Percentiles rank a stretch among this genome's conserved stretches.
These are phyloP conservation scores for Marcusenius ussheri DNA, from an alignment of 2,113 vertebrate genomes.

Conservation along the genomic window DNA sequence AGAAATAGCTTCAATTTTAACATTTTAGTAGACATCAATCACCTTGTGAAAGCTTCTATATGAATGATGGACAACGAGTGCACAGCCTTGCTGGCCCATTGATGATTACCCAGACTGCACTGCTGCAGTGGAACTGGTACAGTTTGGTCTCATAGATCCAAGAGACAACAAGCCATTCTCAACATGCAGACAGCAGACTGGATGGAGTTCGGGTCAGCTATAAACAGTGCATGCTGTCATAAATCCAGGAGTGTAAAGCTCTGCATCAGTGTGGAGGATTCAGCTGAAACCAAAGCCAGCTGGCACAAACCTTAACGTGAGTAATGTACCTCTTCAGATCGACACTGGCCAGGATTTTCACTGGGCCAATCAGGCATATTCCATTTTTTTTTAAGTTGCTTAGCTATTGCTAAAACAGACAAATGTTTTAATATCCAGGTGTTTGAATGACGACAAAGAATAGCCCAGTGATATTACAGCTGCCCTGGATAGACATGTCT, in stretches of 20 bases:
- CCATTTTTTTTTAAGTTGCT: neutral
- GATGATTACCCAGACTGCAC: neutral
- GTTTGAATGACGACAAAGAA: neutral
- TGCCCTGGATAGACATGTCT: neutral
- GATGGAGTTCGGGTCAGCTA: neutral
- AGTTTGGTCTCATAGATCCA: neutral
- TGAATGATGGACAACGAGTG: neutral
- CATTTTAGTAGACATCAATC: neutral
- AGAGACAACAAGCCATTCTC: neutral
- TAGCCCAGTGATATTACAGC: neutral
- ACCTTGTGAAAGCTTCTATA: neutral
- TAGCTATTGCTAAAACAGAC: neutral
- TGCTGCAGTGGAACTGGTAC: neutral
- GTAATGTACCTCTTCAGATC: slow-evolving; percentile 28
- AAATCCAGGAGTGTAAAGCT: slow-evolving; percentile 31
- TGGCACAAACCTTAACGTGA: slow-evolving; percentile 39
- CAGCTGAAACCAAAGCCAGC: slow-evolving; percentile 22
- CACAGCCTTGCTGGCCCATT: neutral
- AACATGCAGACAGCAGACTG: neutral
- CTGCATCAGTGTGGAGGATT: slow-evolving; percentile 35
- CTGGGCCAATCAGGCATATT: neutral
- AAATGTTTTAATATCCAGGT: neutral
- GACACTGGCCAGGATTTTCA: neutral
- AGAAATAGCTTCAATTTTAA: neutral
- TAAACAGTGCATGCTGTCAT: neutral